Base-by-base conservation (phyloP, 1,140 invertebrate genomes). In the Pollicipes pollicipes region DNA sequence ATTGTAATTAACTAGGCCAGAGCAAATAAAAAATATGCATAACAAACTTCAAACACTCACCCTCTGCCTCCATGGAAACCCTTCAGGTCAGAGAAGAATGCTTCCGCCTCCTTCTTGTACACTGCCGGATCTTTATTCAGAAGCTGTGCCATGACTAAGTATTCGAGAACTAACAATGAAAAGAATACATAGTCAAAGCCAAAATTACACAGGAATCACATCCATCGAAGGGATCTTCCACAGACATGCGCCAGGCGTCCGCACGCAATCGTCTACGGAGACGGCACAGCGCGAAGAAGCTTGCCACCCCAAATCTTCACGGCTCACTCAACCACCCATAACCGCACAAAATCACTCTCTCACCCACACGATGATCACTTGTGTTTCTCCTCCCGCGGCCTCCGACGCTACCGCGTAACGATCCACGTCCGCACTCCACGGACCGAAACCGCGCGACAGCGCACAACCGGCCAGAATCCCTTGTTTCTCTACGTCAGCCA, bases 21-120 rank as follows among this genome's bases (percentile, higher is more conserved):
- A 32, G 10, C 17, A 30, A 27, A 73, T 58, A 26, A 21, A 27
- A 6, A 13, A n/a, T 31, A 68, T 45, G 21, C 69, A 69, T 73
- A 70, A 70, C 71, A 63, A 71, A 72, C 69, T 72, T 66, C 64
- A 69, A 8, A 70, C 70, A 83, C 84, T 86, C 81, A 93, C 90
- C 90, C 89, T 82, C 89, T 85, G 72, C 85, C 86, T 72, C 90
- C 87, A 79, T 93, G 90, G 78, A 93, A 93, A 76, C 89, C 88
- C 74, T 86, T 85, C 74, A 93, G 81, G 76, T 91, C 90, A 76
- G 86, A 85, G 73, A 91, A 80, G 82, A 93, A 93, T 74, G 83
- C 82, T 73, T 86, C 84, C 75, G 86, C 85, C 80, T 89, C 88
- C 80, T 84, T 83, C 77, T 85, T 82, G 80, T 88, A 88, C 74